Evolutionary conservation across 1,140 invertebrate genomes (phyloP), one percentile per base, ranked within the genome.

Genomic region (Drosophila gunungcola): DNA sequence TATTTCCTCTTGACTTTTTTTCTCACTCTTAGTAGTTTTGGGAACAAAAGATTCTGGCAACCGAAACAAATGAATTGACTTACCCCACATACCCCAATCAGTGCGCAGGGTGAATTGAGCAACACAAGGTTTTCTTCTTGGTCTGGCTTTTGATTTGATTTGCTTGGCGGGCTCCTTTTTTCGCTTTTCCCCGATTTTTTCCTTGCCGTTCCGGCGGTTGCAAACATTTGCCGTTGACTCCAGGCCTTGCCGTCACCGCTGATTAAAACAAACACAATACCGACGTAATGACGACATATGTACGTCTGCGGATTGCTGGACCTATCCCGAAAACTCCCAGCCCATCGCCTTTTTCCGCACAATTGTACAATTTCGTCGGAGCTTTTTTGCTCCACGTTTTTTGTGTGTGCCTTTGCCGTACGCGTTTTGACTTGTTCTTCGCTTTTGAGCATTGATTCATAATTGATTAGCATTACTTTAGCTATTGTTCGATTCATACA

Each of bases 231-330:
- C 60, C 79, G 64, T 51, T 70, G 67, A 70, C 67, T 69, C 36
- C 67, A 36, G 69, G 46, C 38, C 43, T 53, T 42, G 63, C 61
- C 73, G 46, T 70, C 72, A 82, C 76, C 85, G 73, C 84, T 89
- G 84, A 89, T 89, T 89, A 89, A 89, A 89, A 89, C 84, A 89
- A 89, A 89, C 84, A 89, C 84, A 89, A 89, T 89, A 80, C 84
- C 69, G 61, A 53, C 79, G 84, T 89, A 89, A 89, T 89, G 84
- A 89, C 85, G 84, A 89, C 84, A 89, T 84, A 89, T 89, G 84
- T 89, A 83, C 39, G 67, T 56, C 43, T 61, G 68, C 67, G 51
- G 60, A 65, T 67, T n/a, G 38, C 45, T 49, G 55, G 42, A 49
- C 51, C 60, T 46, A 43, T 68, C 25, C 13, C 27, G 9, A 34